These are phyloP conservation scores for Dendropsophus ebraccatus DNA, from an alignment of 2,113 vertebrate genomes.

Conservation along the genomic window DNA sequence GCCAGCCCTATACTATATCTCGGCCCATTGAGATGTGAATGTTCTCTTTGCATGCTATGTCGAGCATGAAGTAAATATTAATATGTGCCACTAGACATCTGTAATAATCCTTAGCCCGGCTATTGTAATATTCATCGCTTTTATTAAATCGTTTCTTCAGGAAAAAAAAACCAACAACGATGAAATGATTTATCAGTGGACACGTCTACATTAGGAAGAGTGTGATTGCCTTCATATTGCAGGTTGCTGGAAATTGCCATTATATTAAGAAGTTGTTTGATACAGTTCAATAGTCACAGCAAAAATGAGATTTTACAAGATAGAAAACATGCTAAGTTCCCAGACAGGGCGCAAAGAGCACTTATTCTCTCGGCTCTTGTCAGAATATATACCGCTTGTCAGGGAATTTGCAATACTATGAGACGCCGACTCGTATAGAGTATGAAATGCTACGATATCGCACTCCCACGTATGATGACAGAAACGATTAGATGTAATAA, in stretches of 20 bases:
- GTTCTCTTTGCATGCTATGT: not conserved
- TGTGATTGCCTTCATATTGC: not conserved
- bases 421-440: not conserved
- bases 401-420: not conserved
- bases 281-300: slow-evolving; percentile 32
- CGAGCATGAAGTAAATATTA: slow-evolving; percentile 4
- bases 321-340: slow-evolving; percentile 27
- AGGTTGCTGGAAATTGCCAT: slow-evolving; percentile 20
- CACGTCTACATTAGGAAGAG: not conserved
- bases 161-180: too few relatives aligned
- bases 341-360: slow-evolving; percentile 12
- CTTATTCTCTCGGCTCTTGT: not conserved
- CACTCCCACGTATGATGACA: slow-evolving; percentile 11
- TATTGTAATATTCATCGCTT: not conserved
- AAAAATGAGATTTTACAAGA: slow-evolving; percentile 36
- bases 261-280: slow-evolving; percentile 36
- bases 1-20: too few relatives aligned
- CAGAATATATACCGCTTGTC: slow-evolving; percentile 36
- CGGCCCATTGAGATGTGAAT: not conserved
- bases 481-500: slow-evolving; percentile 4
- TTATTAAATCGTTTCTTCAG: not conserved
- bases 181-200: not conserved
- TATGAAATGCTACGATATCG: not conserved
- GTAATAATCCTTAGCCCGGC: not conserved
- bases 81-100: not conserved